Conservation (phyloP, 53 echinoderm and acorn worm genomes). For the Luidia sarsii region DNA sequence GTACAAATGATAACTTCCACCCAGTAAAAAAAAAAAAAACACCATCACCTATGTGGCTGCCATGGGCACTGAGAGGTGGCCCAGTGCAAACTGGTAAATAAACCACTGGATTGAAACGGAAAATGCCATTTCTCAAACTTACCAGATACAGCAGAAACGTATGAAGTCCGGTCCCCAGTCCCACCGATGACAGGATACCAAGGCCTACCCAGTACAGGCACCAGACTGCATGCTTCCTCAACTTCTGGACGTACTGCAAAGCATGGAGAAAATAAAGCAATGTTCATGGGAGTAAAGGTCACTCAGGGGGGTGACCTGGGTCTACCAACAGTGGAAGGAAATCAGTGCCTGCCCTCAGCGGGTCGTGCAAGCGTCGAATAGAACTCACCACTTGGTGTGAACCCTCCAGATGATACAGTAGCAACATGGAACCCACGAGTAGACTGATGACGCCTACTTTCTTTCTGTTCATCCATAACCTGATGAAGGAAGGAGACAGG, state of each 20-base stretch:
- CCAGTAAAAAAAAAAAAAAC: no score
- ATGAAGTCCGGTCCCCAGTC: constrained; percentile 92
- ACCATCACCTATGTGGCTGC: no score
- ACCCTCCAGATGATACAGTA: constrained; percentile 80
- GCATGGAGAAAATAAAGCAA: neutral
- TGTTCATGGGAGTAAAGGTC: no score
- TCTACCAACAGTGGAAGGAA: no score
- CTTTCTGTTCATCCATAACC: constrained; percentile 87
- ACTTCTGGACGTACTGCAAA: constrained; percentile 60
- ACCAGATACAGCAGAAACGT: constrained; percentile 96
- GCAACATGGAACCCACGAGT: constrained; percentile 45
- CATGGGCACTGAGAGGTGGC: no score
- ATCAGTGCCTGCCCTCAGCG: no score
- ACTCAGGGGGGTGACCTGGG: no score
- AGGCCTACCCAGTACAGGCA: constrained; percentile 92
- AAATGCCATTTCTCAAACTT: no score
- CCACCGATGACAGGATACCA: constrained; percentile 93
- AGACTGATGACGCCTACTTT: constrained; percentile 63
- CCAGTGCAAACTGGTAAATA: no score
- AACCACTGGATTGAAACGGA: no score
- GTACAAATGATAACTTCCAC: no score
- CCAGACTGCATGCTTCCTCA: constrained; percentile 78
- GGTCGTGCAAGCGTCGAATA: neutral
- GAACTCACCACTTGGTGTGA: constrained; percentile 85
- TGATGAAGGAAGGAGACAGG: constrained; percentile 28